A percentile compares a stretch with the other conserved stretches of the same genome.
Conservation (phyloP, 2,797 vertebrate species). For the Carapus acus region DNA sequence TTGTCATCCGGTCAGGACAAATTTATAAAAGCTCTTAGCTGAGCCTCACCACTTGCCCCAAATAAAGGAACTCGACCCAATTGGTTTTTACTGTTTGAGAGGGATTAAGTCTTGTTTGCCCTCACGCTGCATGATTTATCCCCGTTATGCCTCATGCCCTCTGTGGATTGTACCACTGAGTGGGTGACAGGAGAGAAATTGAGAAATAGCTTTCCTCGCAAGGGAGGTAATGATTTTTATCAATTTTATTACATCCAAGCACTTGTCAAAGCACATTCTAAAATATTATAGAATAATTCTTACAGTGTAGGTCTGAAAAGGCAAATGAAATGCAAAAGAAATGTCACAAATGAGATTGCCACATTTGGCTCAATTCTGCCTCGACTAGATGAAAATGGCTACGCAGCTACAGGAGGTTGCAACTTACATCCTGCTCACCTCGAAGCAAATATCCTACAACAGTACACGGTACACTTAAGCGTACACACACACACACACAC, state of each 20-base stretch:
- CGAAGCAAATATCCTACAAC: conserved; percentile 30
- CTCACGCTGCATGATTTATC: neutral
- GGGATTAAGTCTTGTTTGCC: conserved; percentile 13
- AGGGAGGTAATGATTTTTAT: neutral
- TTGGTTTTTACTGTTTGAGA: conserved; percentile 18
- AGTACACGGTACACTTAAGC: too few relatives aligned
- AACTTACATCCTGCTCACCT: conserved; percentile 24
- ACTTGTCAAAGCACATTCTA: conserved; percentile 5
- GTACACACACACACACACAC: neutral
- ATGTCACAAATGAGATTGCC: too few relatives aligned
- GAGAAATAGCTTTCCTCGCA: too few relatives aligned
- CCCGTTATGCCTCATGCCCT: too few relatives aligned
- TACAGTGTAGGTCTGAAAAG: neutral
- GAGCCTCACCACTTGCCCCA: neutral
- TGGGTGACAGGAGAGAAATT: too few relatives aligned
- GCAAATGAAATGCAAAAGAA: neutral
- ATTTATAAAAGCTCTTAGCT: conserved; percentile 4
- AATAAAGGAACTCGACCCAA: conserved; percentile 23
- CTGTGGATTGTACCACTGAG: too few relatives aligned
- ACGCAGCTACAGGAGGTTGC: neutral
- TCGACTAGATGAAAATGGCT: neutral
- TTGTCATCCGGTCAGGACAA: neutral
- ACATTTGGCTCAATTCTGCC: too few relatives aligned
- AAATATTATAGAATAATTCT: neutral
- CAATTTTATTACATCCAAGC: conserved; percentile 46